phyloP scores from a whole-genome alignment of 1,140 invertebrate species.

The Zophobas atratus region DNA sequence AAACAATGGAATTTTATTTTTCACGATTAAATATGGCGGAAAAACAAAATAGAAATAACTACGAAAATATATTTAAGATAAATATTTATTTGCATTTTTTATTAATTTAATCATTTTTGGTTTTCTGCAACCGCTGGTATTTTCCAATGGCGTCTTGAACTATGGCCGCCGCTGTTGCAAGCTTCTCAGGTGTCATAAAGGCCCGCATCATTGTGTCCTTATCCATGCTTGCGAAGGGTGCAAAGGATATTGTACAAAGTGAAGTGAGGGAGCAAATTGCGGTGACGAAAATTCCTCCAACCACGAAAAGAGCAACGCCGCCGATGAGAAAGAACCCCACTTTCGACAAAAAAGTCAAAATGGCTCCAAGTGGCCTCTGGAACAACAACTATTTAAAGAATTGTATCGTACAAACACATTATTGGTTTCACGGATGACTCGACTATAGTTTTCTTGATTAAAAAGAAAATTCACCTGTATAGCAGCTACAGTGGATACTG shows the following conservation, averaged over 20 bases:
- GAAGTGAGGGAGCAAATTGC: constrained; percentile 77
- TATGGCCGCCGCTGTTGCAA: constrained; percentile 74
- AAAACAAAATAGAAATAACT: too few relatives aligned
- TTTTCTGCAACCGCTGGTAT: constrained; percentile 73
- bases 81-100: too few relatives aligned
- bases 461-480: too few relatives aligned
- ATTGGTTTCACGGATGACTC: too few relatives aligned
- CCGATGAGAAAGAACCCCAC: constrained; percentile 74
- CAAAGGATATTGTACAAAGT: constrained; percentile 75
- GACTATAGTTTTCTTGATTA: too few relatives aligned
- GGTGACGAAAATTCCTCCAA: constrained; percentile 70
- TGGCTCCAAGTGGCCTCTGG: too few relatives aligned
- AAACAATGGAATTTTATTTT: too few relatives aligned
- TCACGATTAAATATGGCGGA: too few relatives aligned
- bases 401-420: too few relatives aligned
- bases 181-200: constrained; percentile 70
- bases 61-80: too few relatives aligned
- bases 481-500: too few relatives aligned
- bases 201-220: constrained; percentile 67
- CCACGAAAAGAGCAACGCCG: constrained; percentile 66
- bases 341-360: constrained; percentile 62
- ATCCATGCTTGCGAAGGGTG: constrained; percentile 65
- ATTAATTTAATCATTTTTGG: neutral
- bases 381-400: too few relatives aligned
- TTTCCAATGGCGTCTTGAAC: constrained; percentile 77